phyloP scores from a whole-genome alignment of 2,113 vertebrate genomes.

The Tragelaphus strepsiceros region DNA sequence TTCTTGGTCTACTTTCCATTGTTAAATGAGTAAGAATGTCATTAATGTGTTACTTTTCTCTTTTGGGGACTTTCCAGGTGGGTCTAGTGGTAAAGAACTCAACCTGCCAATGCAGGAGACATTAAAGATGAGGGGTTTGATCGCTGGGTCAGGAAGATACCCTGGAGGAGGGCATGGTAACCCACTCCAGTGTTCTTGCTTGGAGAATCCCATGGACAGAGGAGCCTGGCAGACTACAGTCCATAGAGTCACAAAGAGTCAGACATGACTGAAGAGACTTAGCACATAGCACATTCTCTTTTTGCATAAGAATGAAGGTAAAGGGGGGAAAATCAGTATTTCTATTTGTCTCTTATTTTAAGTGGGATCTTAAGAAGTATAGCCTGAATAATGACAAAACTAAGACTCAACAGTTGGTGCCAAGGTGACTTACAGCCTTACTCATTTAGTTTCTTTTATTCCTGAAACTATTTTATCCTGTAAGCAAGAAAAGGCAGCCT shows the following conservation, averaged over 20 bases:
- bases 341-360: not conserved
- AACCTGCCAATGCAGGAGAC: not conserved
- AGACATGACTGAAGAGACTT: not conserved
- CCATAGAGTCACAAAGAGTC: not conserved
- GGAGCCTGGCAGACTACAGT: not conserved
- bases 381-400: not conserved
- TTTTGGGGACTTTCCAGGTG: not conserved
- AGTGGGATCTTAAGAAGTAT: not conserved
- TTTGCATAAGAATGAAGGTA: not conserved
- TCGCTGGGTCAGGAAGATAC: not conserved
- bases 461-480: not conserved
- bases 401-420: not conserved
- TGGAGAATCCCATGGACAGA: not conserved
- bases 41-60: constrained; percentile 22
- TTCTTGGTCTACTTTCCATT: constrained; percentile 98
- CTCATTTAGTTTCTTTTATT: not conserved
- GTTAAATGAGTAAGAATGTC: constrained; percentile 89
- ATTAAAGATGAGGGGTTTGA: not conserved
- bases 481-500: not conserved
- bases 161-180: not conserved
- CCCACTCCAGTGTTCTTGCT: not conserved
- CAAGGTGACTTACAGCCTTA: not conserved
- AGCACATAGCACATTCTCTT: not conserved
- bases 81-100: not conserved
- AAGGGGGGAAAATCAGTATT: not conserved